Evolutionary conservation across 2,797 vertebrate genomes (phyloP), one percentile per base, ranked within the genome.

Genomic region (Cyprinella venusta): DNA sequence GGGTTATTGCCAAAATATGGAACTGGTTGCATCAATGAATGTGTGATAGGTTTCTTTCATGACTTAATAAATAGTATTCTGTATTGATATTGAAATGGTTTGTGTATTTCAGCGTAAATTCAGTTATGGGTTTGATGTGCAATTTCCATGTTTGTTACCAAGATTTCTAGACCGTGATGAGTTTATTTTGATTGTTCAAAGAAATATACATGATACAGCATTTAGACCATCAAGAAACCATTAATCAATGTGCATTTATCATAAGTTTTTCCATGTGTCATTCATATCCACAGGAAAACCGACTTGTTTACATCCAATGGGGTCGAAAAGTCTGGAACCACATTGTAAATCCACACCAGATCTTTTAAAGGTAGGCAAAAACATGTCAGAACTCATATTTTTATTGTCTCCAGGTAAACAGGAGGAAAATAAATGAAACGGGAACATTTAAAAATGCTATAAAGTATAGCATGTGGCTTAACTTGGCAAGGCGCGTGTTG

Each of bases 341-440:
- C 12, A 33, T 7, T 52, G 21, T 18, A 76, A 48, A 26, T 36
- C 30, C 74, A 74, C 9, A 40, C 63, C 61, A 54, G 59, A 15
- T 63, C 54, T 48, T 48, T 74, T 13, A 61, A 45, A 63, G 21
- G 38, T 26, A 42, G 72, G 8, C 36, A 19, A 50, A 61, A 48
- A 63, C 74, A 30, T 54, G 79, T 42, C 65, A 36, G 9, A 26
- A 16, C 24, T 74, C 36, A 61, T 16, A 65, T 72, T 85, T 84
- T 76, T 84, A 83, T 38, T 52, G 61, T 63, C 76, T 82, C 71
- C 76, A 80, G 80, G 45, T 79, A 84, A 72, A 65, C 50, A 70
- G 42, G n/a, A 75, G 64, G 59, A 77, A 82, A 87, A 83, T 72
- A 18, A 75, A 84, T 15, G 24, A 80, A 86, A 85, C 19, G 16